A percentile compares a stretch with the other conserved stretches of the same genome.
phyloP scores from a whole-genome alignment of 2,888 invertebrate genomes.

The Druceiella hillmani region DNA sequence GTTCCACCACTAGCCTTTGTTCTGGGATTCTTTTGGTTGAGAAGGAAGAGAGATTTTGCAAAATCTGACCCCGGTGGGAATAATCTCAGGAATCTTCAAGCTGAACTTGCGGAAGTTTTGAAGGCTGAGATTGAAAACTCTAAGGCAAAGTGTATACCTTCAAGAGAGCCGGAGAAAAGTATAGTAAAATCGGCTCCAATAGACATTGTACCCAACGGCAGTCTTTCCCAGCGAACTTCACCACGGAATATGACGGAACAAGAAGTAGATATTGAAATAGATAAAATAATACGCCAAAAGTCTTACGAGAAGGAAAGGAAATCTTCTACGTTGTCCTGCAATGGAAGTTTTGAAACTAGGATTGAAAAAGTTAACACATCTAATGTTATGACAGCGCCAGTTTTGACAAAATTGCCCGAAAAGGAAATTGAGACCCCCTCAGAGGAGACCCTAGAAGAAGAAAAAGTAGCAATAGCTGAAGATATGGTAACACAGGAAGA shows the following conservation, averaged over 20 bases:
- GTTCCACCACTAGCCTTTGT: slow-evolving; percentile 75
- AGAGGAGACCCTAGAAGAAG: too few relatives aligned
- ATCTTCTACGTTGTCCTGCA: too few relatives aligned
- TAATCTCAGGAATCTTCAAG: slow-evolving; percentile 43
- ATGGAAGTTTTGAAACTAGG: too few relatives aligned
- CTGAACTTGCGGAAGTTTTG: slow-evolving; percentile 46
- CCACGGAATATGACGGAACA: slow-evolving; percentile 59
- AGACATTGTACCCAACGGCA: slow-evolving; percentile 55
- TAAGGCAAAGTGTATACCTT: slow-evolving; percentile 34
- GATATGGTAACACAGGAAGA: too few relatives aligned
- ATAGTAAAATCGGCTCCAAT: slow-evolving; percentile 63
- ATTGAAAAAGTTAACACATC: too few relatives aligned
- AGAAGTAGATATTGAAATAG: slow-evolving; percentile 63
- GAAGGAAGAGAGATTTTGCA: slow-evolving; percentile 68
- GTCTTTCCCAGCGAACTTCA: slow-evolving; percentile 49
- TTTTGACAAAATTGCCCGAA: too few relatives aligned
- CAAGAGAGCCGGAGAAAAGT: slow-evolving; percentile 43
- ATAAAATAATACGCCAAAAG: slow-evolving; percentile 56
- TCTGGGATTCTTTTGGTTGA: slow-evolving; percentile 78
- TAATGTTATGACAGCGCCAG: too few relatives aligned
- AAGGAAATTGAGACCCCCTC: too few relatives aligned
- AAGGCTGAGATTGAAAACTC: slow-evolving; percentile 39
- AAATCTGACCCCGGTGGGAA: slow-evolving; percentile 71
- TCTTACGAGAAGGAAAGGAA: slow-evolving; percentile 40
- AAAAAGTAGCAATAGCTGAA: too few relatives aligned